Percentiles rank a stretch among this genome's conserved stretches.
Evolutionary conservation across 2,797 vertebrate species (phyloP).

Genomic region (Coilia nasus): DNA sequence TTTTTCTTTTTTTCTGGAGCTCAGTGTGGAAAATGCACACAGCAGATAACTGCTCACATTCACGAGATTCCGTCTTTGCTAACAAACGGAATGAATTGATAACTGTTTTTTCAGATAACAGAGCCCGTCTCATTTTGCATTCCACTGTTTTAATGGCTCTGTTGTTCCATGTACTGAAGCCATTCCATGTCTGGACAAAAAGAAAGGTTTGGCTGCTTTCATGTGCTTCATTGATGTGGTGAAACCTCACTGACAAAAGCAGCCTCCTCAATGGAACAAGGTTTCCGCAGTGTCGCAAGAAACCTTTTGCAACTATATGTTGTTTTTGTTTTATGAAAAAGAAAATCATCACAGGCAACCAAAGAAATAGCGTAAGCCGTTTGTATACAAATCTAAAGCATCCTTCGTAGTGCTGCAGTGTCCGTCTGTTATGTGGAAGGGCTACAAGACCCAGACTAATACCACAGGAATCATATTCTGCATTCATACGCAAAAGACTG

Average conservation of each 20-base stretch:
- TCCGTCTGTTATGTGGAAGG: slow-evolving; percentile 52
- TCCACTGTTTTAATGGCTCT: slow-evolving; percentile 37
- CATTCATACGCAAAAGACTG: neutral
- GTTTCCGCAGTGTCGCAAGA: slow-evolving; percentile 32
- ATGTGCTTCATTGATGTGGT: neutral
- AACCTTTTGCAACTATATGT: slow-evolving; percentile 46
- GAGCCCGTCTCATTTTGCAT: slow-evolving; percentile 35
- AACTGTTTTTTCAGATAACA: slow-evolving; percentile 43
- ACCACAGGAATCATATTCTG: slow-evolving; percentile 44
- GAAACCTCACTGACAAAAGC: slow-evolving; percentile 18
- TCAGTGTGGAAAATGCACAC: neutral
- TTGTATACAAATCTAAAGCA: slow-evolving; percentile 50
- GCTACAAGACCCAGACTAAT: slow-evolving; percentile 55
- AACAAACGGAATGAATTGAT: slow-evolving; percentile 48
- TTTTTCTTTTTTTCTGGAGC: slow-evolving; percentile 10
- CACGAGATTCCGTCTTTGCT: slow-evolving; percentile 27
- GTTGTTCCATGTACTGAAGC: slow-evolving; percentile 28
- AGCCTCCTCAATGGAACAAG: slow-evolving; percentile 34
- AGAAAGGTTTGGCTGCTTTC: slow-evolving; percentile 1
- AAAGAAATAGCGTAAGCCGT: slow-evolving; percentile 55
- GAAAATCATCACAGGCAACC: slow-evolving; percentile 58
- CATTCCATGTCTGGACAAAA: slow-evolving; percentile 45
- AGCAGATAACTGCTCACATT: slow-evolving; percentile 29
- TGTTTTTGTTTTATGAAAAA: slow-evolving; percentile 9
- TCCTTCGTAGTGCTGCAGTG: slow-evolving; percentile 46